Conservation (phyloP, 2,113 vertebrate genomes). For the Glaucidium brasilianum region DNA sequence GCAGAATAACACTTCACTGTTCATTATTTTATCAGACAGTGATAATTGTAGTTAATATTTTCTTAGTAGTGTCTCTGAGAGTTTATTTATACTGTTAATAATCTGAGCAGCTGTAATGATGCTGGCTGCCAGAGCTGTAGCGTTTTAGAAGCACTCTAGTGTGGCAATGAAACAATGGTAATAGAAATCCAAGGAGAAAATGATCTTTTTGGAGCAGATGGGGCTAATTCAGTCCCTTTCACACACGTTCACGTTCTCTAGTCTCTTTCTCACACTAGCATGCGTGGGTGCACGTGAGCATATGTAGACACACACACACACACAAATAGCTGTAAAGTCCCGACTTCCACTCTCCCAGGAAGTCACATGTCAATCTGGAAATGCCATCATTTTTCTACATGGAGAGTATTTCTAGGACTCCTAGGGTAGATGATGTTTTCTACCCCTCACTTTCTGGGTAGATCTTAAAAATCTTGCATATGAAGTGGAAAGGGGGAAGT, state of each 20-base stretch:
- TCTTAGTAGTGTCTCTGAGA: constrained; percentile 62
- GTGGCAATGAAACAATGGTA: not conserved
- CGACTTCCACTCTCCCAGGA: not conserved
- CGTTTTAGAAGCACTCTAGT: constrained; percentile 39
- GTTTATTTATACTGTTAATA: constrained; percentile 64
- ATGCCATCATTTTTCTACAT: not conserved
- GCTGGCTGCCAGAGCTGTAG: constrained; percentile 10
- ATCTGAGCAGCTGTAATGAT: constrained; percentile 45
- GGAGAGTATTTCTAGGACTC: not conserved
- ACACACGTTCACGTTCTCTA: not conserved
- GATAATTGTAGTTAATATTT: constrained; percentile 52
- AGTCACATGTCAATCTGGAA: not conserved
- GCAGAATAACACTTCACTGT: constrained; percentile 44
- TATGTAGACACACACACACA: not conserved
- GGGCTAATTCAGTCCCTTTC: constrained; percentile 32
- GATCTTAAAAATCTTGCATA: not conserved
- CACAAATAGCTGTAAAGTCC: constrained; percentile 13
- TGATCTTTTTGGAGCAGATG: not conserved
- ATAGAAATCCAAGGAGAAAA: constrained; percentile 4
- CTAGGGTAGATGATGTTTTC: not conserved
- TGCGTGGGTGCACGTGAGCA: constrained; percentile 20
- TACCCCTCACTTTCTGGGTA: fast-evolving
- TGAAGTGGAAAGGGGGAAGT: not conserved
- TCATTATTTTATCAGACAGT: constrained; percentile 57
- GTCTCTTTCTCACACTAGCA: constrained; percentile 26